Percentiles rank a stretch among this genome's conserved stretches.
phyloP scores from a whole-genome alignment of 2,113 vertebrate species.

The Chelonoidis abingdonii region DNA sequence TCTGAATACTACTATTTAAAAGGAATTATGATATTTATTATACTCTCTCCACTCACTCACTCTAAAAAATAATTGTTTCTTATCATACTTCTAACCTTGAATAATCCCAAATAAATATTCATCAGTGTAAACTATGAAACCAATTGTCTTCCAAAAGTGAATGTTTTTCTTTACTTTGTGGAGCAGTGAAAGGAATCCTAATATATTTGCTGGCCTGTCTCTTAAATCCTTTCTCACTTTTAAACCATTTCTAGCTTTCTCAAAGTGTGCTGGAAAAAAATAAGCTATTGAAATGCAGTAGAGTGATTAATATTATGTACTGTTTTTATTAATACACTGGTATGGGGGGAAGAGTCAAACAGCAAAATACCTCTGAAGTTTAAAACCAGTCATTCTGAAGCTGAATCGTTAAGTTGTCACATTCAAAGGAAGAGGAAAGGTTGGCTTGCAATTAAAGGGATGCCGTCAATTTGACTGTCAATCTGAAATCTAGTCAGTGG shows the following conservation, averaged over 20 bases:
- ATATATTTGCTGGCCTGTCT: not conserved
- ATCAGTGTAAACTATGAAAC: conserved; percentile 33
- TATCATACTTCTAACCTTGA: conserved; percentile 12
- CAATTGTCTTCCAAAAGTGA: conserved; percentile 56
- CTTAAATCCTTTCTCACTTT: not conserved
- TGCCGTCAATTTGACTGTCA: rapidly evolving
- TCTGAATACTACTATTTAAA: not conserved
- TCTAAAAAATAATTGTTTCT: not conserved
- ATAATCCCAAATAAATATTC: conserved; percentile 44
- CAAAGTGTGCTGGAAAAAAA: not conserved
- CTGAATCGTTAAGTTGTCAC: rapidly evolving
- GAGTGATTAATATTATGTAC: not conserved
- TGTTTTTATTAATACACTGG: rapidly evolving
- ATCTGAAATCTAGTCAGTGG: not conserved
- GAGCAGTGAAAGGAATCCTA: conserved; percentile 8
- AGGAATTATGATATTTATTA: conserved; percentile 6
- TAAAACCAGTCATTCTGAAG: not conserved
- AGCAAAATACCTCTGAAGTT: not conserved
- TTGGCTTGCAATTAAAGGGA: not conserved
- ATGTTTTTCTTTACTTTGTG: conserved; percentile 7
- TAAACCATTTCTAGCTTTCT: not conserved
- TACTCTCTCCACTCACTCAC: conserved; percentile 33
- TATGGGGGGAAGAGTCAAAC: not conserved
- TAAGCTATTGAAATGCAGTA: not conserved
- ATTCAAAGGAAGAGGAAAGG: rapidly evolving